Evolutionary conservation across 2,888 invertebrate species (phyloP).

Genomic region (Crocallis elinguaria): DNA sequence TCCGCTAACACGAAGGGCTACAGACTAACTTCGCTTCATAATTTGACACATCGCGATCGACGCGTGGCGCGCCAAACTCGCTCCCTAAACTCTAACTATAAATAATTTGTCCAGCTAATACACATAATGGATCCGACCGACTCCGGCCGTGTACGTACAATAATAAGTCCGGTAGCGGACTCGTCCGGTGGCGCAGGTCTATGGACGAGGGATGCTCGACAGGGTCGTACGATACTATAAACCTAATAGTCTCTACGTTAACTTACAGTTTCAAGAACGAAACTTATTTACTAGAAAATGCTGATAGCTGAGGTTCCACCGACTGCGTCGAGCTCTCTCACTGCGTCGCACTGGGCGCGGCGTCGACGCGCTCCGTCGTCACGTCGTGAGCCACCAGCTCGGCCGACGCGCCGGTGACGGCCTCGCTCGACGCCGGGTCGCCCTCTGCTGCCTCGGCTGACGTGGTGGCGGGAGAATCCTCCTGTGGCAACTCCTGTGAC

Average conservation of each 20-base stretch:
- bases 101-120: slow-evolving; percentile 81
- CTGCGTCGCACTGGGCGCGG: slow-evolving; percentile 45
- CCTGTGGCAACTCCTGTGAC: slow-evolving; percentile 27
- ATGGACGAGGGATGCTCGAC: slow-evolving; percentile 61
- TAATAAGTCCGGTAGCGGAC: slow-evolving; percentile 43
- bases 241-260: slow-evolving; percentile 78
- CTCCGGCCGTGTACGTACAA: slow-evolving; percentile 56
- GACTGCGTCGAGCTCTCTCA: slow-evolving; percentile 44
- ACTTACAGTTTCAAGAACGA: slow-evolving; percentile 79
- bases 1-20: slow-evolving; percentile 62
- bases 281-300: slow-evolving; percentile 79
- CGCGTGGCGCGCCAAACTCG: slow-evolving; percentile 49
- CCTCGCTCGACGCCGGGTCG: slow-evolving; percentile 5
- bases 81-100: slow-evolving; percentile 60
- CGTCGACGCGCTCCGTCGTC: slow-evolving; percentile 3
- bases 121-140: slow-evolving; percentile 61
- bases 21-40: slow-evolving; percentile 56
- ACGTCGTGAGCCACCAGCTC: not conserved
- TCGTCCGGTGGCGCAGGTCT: slow-evolving; percentile 36
- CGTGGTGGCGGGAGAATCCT: slow-evolving; percentile 23
- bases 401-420: slow-evolving; percentile 1
- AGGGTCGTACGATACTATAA: slow-evolving; percentile 57
- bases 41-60: slow-evolving; percentile 65
- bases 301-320: slow-evolving; percentile 74
- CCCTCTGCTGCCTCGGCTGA: slow-evolving; percentile 23